These are phyloP conservation scores for Camponotus floridanus DNA, from an alignment of 1,140 invertebrate genomes.

Conservation along the genomic window DNA sequence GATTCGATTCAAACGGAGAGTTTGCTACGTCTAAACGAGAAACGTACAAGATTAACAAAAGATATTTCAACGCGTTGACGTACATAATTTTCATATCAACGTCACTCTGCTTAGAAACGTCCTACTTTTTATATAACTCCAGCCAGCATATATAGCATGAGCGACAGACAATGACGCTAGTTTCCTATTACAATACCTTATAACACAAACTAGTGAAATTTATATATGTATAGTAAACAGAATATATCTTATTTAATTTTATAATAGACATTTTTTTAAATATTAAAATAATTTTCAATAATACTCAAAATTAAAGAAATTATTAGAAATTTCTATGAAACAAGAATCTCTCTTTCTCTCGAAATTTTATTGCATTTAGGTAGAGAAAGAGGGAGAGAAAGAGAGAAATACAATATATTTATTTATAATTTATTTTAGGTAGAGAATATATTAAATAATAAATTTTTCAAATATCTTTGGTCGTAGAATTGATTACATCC, in stretches of 20 bases:
- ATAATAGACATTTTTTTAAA: constrained; percentile 62
- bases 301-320: constrained; percentile 79
- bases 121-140: constrained; percentile 70
- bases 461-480: constrained; percentile 71
- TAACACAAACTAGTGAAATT: constrained; percentile 80
- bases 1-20: constrained; percentile 25
- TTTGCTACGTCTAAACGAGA: constrained; percentile 44
- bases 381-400: constrained; percentile 67
- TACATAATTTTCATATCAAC: constrained; percentile 69
- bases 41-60: constrained; percentile 56
- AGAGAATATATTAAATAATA: constrained; percentile 84
- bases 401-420: constrained; percentile 81
- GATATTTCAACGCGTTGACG: constrained; percentile 39
- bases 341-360: constrained; percentile 73
- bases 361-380: constrained; percentile 85
- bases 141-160: constrained; percentile 60
- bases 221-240: constrained; percentile 68
- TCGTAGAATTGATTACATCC: constrained; percentile 53
- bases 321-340: constrained; percentile 77
- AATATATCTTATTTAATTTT: constrained; percentile 76
- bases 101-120: constrained; percentile 64
- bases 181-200: constrained; percentile 82
- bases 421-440: constrained; percentile 86
- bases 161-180: constrained; percentile 75
- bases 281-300: constrained; percentile 73